Evolutionary conservation across 2,113 vertebrate species (phyloP).

Genomic region (rabbit (Oryctolagus cuniculus)): DNA sequence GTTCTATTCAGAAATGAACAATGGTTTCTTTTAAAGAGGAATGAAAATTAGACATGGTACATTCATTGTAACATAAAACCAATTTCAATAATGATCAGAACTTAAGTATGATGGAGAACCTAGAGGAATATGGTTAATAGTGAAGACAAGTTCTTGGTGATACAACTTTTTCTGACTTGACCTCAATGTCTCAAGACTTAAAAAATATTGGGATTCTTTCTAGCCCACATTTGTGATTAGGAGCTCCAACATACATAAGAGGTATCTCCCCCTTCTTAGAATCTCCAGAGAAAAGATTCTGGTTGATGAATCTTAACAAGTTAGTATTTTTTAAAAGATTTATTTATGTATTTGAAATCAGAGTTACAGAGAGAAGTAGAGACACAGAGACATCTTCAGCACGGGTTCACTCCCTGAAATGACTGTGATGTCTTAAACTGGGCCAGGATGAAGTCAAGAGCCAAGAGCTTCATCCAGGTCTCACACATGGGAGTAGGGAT

Average conservation of each 20-base stretch:
- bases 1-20: constrained; percentile 30
- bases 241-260: neutral
- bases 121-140: constrained; percentile 1
- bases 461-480: no score
- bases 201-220: neutral
- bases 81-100: constrained; percentile 22
- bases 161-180: constrained; percentile 44
- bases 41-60: constrained; percentile 15
- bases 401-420: no score
- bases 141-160: constrained; percentile 28
- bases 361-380: no score
- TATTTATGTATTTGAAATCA: neutral
- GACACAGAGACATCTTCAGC: no score
- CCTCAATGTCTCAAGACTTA: neutral
- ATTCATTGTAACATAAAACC: constrained; percentile 42
- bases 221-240: neutral
- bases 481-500: no score
- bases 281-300: constrained; percentile 38
- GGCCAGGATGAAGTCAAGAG: no score
- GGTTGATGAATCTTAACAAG: constrained; percentile 53
- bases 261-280: neutral
- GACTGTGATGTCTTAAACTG: no score
- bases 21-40: constrained; percentile 8
- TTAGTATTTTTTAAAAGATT: neutral
- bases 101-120: neutral